Base-by-base conservation (phyloP, 23 tunicate genomes). In the Clavelina lepadiformis region DNA sequence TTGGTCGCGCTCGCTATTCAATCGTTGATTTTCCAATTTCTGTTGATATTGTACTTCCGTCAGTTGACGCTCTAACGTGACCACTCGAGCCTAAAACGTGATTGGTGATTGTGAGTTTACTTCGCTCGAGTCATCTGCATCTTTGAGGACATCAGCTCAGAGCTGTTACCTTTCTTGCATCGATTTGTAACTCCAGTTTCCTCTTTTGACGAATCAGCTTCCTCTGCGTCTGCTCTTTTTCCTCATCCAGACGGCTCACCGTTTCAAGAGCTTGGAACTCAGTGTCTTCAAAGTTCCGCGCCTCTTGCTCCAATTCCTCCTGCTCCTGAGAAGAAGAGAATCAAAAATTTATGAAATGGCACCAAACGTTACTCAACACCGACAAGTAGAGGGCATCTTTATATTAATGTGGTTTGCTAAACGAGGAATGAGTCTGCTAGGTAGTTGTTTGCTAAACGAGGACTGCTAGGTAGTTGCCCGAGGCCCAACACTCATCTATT, bases 201-300 rank as follows among this genome's bases (percentile, higher is more conserved):
- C 51, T 75, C 51, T 89, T 86, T 36, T 75, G 51, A 18, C 60
- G 66, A 28, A 89, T 80, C 60, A 89, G 56, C 28, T 61, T 27
- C 30, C 56, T 62, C 47, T 89, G 89, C 28, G 36, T 63, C 24
- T 63, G 59, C 59, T 89, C 89, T 55, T 89, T 81, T 11, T 81
- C 85, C 30, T 89, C 97, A 56, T 89, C 97, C 63, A 89, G 38
- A 37, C 72, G 63, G 38, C 89, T 89, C 55, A 81, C 36, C 30
- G 63, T 71, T 55, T 89, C 97, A 35, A 89, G 61, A 18, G 89
- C 73, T 45, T 89, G 87, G 51, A 89, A 89, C 55, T 89, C 97
- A 15, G 71, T 54, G 57, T 89, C 97, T 50, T 89, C 97, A 65
- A 81, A 81, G 2, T 73, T 74, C 46, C 33, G 67, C 51, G 66